phyloP scores from a whole-genome alignment of 2,888 invertebrate species.

The Autographa pulchrina region DNA sequence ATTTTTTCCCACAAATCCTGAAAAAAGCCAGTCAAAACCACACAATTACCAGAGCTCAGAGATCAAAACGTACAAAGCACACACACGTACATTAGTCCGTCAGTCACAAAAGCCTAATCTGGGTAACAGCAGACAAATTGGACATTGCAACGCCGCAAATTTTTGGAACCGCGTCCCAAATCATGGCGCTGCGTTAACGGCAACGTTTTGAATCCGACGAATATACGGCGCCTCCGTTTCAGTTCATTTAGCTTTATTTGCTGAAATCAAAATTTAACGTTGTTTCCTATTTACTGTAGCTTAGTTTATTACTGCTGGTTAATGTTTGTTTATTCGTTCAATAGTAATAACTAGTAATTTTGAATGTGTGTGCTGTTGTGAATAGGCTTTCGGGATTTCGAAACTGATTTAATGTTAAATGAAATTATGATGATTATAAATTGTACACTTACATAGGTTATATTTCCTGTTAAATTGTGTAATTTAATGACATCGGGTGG shows the following conservation, averaged over 20 bases:
- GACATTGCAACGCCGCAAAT: slow-evolving; percentile 8
- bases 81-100: neutral
- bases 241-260: neutral
- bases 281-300: neutral
- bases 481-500: too few relatives aligned
- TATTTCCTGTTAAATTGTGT: too few relatives aligned
- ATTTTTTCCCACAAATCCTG: neutral
- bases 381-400: neutral
- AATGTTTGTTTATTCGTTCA: neutral
- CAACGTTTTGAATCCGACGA: neutral
- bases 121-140: slow-evolving; percentile 20
- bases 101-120: slow-evolving; percentile 30
- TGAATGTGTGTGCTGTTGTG: neutral
- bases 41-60: neutral
- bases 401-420: too few relatives aligned
- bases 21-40: neutral
- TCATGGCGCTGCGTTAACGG: neutral
- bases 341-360: neutral
- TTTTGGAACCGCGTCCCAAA: slow-evolving; percentile 18
- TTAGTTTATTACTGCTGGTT: neutral
- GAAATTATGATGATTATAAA: too few relatives aligned
- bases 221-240: neutral
- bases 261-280: slow-evolving; percentile 15
- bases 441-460: too few relatives aligned
- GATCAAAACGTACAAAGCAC: neutral